phyloP scores from a whole-genome alignment of 2,797 vertebrate genomes.

The Syncerus caffer region DNA sequence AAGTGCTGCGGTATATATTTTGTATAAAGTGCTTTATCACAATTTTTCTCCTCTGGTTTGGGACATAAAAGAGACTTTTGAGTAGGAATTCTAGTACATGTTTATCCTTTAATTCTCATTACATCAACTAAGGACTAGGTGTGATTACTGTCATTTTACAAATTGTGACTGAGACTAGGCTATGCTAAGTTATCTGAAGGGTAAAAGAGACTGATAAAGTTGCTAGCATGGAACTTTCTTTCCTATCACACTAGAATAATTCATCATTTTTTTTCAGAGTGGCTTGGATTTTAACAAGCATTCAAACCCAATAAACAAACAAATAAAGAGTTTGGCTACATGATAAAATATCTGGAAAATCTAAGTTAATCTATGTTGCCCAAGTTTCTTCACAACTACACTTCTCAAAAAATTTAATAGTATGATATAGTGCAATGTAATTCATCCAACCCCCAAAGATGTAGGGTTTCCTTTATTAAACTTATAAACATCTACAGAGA shows the following conservation, averaged over 20 bases:
- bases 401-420: neutral
- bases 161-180: neutral
- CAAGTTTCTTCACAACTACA: neutral
- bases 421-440: neutral
- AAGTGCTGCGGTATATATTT: neutral
- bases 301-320: neutral
- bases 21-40: neutral
- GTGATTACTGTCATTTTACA: neutral
- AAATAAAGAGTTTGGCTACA: neutral
- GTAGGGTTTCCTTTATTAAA: neutral
- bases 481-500: neutral
- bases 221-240: neutral
- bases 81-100: neutral
- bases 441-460: neutral
- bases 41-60: neutral
- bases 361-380: neutral
- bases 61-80: slow-evolving; percentile 6
- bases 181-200: neutral
- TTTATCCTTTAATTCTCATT: neutral
- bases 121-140: neutral
- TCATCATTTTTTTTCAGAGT: neutral
- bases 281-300: neutral
- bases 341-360: neutral
- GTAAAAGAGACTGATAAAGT: neutral
- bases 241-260: neutral